phyloP scores from a whole-genome alignment of 2,797 vertebrate species.

The Muscicapa striata region DNA sequence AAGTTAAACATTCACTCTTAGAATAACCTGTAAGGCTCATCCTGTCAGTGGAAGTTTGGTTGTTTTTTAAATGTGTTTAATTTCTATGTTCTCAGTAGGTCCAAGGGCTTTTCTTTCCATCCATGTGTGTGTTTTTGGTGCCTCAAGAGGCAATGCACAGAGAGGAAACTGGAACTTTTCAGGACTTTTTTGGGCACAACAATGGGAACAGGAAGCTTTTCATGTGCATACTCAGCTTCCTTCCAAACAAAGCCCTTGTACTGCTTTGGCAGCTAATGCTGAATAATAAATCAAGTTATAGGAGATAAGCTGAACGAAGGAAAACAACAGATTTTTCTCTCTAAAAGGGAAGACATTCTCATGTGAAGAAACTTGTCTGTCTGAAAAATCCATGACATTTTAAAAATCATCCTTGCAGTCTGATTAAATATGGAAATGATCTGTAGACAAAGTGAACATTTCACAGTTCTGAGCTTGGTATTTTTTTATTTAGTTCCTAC shows the following conservation, averaged over 20 bases:
- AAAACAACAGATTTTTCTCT: not conserved
- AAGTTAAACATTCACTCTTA: not conserved
- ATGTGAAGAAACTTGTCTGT: not conserved
- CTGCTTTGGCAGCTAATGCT: not conserved
- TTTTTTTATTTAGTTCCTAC: not conserved
- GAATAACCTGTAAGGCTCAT: not conserved
- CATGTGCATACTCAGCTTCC: not conserved
- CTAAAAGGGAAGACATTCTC: not conserved
- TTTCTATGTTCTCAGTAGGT: not conserved
- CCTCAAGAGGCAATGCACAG: not conserved
- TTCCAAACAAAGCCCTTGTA: not conserved
- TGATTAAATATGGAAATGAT: conserved; percentile 31
- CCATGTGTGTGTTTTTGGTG: not conserved
- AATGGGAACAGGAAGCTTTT: not conserved
- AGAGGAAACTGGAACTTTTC: not conserved
- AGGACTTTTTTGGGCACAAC: not conserved
- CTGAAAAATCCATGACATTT: conserved; percentile 21
- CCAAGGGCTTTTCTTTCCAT: not conserved
- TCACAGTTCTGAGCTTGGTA: not conserved
- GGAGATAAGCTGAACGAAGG: not conserved
- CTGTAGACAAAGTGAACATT: conserved; percentile 1
- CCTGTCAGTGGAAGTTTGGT: not conserved
- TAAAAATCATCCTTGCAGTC: not conserved
- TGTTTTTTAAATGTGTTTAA: not conserved
- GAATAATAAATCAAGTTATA: not conserved